Percentiles rank a stretch among this genome's conserved stretches.
Evolutionary conservation across 2,113 vertebrate species (phyloP).

Genomic region (Irena cyanogastra): DNA sequence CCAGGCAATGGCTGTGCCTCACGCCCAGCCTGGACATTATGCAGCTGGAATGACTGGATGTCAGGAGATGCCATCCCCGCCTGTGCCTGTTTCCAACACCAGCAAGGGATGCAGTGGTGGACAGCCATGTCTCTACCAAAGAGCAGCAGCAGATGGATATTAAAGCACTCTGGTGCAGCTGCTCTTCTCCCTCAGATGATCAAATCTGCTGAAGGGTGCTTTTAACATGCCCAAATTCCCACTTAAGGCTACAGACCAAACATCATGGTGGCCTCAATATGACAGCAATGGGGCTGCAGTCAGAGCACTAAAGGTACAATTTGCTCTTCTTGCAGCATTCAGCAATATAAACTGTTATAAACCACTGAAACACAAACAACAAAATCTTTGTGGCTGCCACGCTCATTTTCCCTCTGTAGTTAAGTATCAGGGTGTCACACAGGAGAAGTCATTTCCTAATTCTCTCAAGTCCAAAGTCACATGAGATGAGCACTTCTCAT

Average conservation of each 20-base stretch:
- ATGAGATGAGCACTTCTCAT: neutral
- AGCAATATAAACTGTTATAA: neutral
- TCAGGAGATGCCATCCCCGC: neutral
- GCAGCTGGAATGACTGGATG: neutral
- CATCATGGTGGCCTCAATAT: rapidly evolving
- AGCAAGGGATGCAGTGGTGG: neutral
- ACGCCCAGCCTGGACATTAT: neutral
- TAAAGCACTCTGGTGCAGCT: neutral
- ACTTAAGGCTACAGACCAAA: neutral
- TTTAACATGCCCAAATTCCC: neutral
- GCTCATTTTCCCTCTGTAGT: neutral
- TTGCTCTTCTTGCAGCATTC: neutral
- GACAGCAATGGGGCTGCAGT: neutral
- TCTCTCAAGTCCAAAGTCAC: neutral
- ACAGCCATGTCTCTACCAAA: neutral
- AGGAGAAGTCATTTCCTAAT: neutral
- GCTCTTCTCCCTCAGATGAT: neutral
- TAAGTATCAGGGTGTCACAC: neutral
- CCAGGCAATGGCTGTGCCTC: neutral
- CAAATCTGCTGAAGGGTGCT: neutral
- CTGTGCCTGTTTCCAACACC: neutral
- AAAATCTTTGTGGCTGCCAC: neutral
- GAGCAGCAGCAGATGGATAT: neutral
- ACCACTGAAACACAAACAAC: neutral
- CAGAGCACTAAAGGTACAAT: neutral